Evolutionary conservation across 2,797 vertebrate species (phyloP).

Genomic region (Orientallactaga sibirica): DNA sequence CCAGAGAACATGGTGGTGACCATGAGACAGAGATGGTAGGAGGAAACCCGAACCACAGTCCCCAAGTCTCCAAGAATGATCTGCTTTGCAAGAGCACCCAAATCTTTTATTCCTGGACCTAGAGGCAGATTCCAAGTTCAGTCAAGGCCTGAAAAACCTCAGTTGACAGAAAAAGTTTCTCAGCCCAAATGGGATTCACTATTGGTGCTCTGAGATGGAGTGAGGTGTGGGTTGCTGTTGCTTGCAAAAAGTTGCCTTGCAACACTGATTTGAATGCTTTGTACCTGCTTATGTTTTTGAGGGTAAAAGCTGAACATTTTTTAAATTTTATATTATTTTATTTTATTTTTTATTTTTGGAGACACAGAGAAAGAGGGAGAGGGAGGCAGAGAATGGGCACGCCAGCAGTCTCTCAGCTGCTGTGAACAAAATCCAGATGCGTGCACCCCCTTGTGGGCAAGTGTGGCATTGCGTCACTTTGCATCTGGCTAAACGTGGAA

Average conservation of each 20-base stretch:
- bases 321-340: no score
- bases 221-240: not conserved
- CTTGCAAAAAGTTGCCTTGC: not conserved
- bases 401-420: no score
- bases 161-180: not conserved
- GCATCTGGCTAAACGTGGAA: no score
- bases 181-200: not conserved
- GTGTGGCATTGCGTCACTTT: no score
- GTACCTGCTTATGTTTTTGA: not conserved
- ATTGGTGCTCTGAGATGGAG: not conserved
- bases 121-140: not conserved
- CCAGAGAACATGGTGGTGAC: rapidly evolving
- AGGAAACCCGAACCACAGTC: not conserved
- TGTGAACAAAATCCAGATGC: no score
- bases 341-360: no score
- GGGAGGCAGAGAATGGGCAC: no score
- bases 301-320: not conserved
- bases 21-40: not conserved
- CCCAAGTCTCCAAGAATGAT: not conserved
- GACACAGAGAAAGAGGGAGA: no score
- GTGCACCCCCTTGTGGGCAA: no score
- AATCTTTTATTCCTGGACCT: not conserved
- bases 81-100: not conserved
- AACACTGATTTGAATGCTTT: not conserved
- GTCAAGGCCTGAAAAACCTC: not conserved